Evolutionary conservation across 2,888 invertebrate genomes (phyloP).

Genomic region (Microctonus aethiopoides): DNA sequence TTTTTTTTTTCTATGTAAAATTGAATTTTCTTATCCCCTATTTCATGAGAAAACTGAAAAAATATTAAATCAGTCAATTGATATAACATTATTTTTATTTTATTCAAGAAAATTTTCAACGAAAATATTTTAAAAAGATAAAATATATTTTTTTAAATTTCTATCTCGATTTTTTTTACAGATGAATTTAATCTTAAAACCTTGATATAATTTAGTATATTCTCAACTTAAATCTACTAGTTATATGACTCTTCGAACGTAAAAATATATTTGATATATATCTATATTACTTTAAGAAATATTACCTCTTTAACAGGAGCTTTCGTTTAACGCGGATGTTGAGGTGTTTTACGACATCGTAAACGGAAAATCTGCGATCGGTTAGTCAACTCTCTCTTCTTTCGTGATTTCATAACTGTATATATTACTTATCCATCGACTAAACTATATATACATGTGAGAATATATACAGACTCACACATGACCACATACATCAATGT

Average conservation of each 20-base stretch:
- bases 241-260: background rate
- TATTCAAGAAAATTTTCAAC: too few species aligned
- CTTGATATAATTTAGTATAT: background rate
- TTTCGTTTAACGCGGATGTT: background rate
- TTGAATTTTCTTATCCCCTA: conserved; percentile 8
- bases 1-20: background rate
- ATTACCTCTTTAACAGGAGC: conserved; percentile 26
- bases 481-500: background rate
- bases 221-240: background rate
- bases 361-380: conserved; percentile 35
- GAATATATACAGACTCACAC: background rate
- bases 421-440: background rate
- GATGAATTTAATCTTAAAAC: background rate
- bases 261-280: conserved; percentile 12
- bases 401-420: background rate
- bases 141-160: too few species aligned
- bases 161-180: too few species aligned
- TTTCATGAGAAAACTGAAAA: background rate
- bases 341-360: conserved; percentile 34
- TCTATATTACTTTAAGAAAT: conserved; percentile 22
- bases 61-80: background rate
- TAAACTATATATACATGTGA: background rate
- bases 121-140: too few species aligned
- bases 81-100: too few species aligned
- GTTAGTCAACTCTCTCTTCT: conserved; percentile 14